These are phyloP conservation scores for Callipepla squamata DNA, from an alignment of 2,113 vertebrate genomes.

Conservation along the genomic window DNA sequence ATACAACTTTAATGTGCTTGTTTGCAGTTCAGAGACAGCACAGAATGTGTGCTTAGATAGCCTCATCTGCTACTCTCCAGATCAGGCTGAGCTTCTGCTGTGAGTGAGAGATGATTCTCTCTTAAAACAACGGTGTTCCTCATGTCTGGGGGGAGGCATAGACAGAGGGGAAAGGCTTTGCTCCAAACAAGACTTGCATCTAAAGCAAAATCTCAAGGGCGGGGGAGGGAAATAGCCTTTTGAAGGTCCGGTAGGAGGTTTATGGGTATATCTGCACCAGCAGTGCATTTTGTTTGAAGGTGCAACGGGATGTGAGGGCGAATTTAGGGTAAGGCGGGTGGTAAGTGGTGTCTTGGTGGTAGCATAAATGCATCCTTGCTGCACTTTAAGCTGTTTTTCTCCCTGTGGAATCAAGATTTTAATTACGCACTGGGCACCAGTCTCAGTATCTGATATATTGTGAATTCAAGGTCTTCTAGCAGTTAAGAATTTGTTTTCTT, in stretches of 20 bases:
- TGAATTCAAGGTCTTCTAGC: neutral
- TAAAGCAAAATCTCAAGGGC: neutral
- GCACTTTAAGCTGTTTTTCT: neutral
- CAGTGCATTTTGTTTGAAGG: neutral
- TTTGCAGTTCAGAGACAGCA: neutral
- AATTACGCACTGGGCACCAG: neutral
- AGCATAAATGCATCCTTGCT: neutral
- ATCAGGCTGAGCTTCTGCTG: neutral
- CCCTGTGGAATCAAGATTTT: neutral
- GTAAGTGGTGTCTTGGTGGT: neutral
- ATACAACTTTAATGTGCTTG: fast-evolving
- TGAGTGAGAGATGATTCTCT: neutral
- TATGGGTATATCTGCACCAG: neutral
- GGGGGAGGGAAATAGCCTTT: neutral
- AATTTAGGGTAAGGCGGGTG: neutral
- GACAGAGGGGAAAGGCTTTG: neutral
- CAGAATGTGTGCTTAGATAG: neutral
- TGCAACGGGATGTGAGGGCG: neutral
- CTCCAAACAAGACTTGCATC: fast-evolving
- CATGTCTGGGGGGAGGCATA: neutral
- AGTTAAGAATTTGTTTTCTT: neutral
- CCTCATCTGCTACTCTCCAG: neutral
- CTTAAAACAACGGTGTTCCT: fast-evolving
- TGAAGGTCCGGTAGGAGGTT: neutral
- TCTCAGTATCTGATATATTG: neutral